phyloP scores from a whole-genome alignment of 2,888 invertebrate genomes.

The Psylliodes chrysocephalus region DNA sequence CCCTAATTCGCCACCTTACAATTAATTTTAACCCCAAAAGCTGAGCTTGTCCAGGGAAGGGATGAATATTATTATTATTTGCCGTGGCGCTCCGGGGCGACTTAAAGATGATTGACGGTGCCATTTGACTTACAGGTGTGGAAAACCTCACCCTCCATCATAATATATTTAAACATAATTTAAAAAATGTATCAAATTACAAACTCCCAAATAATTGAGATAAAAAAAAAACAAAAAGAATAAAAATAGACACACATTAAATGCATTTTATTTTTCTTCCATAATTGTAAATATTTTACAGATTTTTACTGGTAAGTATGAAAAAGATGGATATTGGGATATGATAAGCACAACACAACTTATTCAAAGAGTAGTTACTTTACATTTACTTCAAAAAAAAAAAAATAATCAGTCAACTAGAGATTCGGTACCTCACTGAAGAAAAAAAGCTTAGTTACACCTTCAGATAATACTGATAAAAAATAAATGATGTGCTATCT shows the following conservation, averaged over 20 bases:
- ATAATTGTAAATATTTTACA: constrained; percentile 56
- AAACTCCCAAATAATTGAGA: no score
- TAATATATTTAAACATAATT: no score
- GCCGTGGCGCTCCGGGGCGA: no score
- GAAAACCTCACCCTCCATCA: no score
- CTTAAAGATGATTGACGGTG: no score
- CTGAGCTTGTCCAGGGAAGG: no score
- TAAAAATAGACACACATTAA: constrained; percentile 55
- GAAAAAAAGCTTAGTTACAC: constrained; percentile 49
- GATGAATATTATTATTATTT: no score
- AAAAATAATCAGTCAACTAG: constrained; percentile 54
- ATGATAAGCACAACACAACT: constrained; percentile 57
- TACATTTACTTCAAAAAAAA: constrained; percentile 48
- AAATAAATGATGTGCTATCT: constrained; percentile 54
- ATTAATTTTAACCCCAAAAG: no score
- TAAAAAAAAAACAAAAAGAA: constrained; percentile 12
- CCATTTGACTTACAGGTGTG: no score
- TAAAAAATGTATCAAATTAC: no score
- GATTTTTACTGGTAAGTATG: constrained; percentile 55
- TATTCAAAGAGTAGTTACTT: constrained; percentile 49
- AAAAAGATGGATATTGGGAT: constrained; percentile 52
- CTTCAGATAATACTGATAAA: constrained; percentile 58
- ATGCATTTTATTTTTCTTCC: constrained; percentile 58
- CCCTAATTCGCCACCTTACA: no score
- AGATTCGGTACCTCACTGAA: constrained; percentile 54